Evolutionary conservation across 2,797 vertebrate species (phyloP).

Genomic region (Helicolenus hilgendorfi): DNA sequence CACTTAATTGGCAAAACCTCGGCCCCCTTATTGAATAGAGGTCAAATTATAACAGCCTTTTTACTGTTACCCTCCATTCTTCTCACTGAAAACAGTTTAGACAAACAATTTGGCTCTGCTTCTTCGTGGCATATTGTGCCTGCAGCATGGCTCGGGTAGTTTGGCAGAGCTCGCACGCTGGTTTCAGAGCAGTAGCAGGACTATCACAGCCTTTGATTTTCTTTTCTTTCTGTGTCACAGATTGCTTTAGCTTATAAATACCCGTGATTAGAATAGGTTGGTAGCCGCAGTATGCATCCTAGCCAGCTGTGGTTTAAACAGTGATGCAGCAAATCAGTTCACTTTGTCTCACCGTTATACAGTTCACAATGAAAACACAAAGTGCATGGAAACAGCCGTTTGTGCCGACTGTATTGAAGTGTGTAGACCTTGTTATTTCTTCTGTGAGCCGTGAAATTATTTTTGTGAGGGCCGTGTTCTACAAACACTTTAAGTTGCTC

Average conservation of each 20-base stretch:
- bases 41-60: conserved; percentile 47
- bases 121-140: conserved; percentile 56
- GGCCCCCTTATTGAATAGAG: conserved; percentile 42
- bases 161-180: conserved; percentile 54
- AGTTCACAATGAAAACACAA: neutral
- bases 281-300: conserved; percentile 16
- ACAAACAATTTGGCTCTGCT: conserved; percentile 62
- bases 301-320: conserved; percentile 37
- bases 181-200: conserved; percentile 53
- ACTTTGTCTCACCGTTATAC: conserved; percentile 2
- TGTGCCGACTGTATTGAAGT: neutral
- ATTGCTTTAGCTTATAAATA: conserved; percentile 48
- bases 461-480: neutral
- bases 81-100: conserved; percentile 56
- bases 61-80: conserved; percentile 58
- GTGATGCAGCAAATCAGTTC: conserved; percentile 24
- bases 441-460: neutral
- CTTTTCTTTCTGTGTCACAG: conserved; percentile 41
- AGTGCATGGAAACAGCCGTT: neutral
- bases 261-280: conserved; percentile 52
- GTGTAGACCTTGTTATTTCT: neutral
- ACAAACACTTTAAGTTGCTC: neutral
- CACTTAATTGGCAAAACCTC: conserved; percentile 69
- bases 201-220: conserved; percentile 58
- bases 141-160: conserved; percentile 46